Percentiles rank a stretch among this genome's conserved stretches.
These are phyloP conservation scores for Scaptomyza caliginosa DNA, from an alignment of 2,888 invertebrate genomes.

Conservation along the genomic window DNA sequence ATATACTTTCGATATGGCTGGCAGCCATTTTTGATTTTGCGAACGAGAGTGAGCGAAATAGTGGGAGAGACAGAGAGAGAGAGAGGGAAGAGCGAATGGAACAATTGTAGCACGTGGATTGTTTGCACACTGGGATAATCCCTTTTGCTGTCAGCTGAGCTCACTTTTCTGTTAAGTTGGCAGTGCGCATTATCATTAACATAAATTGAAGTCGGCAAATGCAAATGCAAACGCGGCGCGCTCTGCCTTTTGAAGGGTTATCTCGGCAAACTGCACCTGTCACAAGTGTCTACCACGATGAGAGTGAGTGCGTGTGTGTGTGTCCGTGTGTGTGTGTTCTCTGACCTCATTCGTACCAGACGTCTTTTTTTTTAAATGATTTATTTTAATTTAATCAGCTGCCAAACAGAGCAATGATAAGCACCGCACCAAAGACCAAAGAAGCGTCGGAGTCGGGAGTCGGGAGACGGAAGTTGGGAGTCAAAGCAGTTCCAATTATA, in stretches of 20 bases:
- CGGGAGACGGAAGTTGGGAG: conserved; percentile 10
- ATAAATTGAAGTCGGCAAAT: conserved; percentile 31
- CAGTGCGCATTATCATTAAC: conserved; percentile 50
- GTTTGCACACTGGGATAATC: conserved; percentile 76
- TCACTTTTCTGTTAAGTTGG: conserved; percentile 50
- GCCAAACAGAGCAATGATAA: conserved; percentile 79
- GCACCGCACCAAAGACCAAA: conserved; percentile 48
- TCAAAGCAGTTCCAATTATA: conserved; percentile 70
- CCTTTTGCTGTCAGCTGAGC: conserved; percentile 76
- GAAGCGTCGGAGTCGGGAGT: background rate
- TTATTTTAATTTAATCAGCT: conserved; percentile 78
- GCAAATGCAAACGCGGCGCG: conserved; percentile 38
- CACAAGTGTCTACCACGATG: conserved; percentile 46
- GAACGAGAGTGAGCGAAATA: background rate
- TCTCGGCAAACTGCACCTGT: conserved; percentile 55
- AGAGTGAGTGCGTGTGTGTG: background rate
- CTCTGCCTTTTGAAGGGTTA: conserved; percentile 62
- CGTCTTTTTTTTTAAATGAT: conserved; percentile 69
- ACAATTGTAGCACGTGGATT: conserved; percentile 50
- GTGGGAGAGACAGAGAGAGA: background rate
- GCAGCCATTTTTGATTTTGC: conserved; percentile 54
- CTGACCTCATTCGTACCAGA: conserved; percentile 58
- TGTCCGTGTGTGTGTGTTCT: background rate
- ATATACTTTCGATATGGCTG: conserved; percentile 30
- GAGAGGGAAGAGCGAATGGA: background rate